Conservation (phyloP, 1,140 invertebrate genomes). For the Daktulosphaira vitifoliae region DNA sequence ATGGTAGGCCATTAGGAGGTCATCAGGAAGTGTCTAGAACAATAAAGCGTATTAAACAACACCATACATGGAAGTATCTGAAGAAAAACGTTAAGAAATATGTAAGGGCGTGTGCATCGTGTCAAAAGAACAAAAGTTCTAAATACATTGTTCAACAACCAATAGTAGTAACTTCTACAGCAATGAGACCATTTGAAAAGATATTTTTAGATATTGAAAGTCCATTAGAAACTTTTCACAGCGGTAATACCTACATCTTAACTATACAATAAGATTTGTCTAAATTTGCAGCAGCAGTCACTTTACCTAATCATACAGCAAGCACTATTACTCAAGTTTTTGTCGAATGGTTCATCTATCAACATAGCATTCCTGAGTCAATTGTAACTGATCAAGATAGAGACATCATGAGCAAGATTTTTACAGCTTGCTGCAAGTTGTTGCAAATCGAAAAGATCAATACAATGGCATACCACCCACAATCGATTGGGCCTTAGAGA, state of each 20-base stretch:
- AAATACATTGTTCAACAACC: background rate
- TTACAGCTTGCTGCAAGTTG: no score
- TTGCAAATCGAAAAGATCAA: no score
- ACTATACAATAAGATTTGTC: constrained; percentile 42
- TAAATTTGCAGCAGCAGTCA: constrained; percentile 41
- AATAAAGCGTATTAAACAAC: no score
- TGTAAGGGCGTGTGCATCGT: background rate
- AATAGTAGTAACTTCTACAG: constrained; percentile 26
- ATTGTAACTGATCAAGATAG: no score
- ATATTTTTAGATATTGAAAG: constrained; percentile 40
- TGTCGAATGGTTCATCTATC: constrained; percentile 25
- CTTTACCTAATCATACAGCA: constrained; percentile 38
- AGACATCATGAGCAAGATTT: no score
- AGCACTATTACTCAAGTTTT: constrained; percentile 39
- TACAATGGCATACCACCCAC: no score
- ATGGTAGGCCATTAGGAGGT: no score
- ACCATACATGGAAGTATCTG: no score
- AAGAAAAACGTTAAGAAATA: no score
- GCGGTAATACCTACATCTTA: constrained; percentile 41
- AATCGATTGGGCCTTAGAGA: no score
- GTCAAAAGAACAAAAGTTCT: background rate
- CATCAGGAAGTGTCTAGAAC: no score
- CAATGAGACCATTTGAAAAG: constrained; percentile 7
- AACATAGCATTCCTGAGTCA: constrained; percentile 29
- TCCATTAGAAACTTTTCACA: constrained; percentile 39